Percentiles rank a stretch among this genome's conserved stretches.
These are phyloP conservation scores for Xestobium rufovillosum DNA, from an alignment of 2,888 invertebrate species.

Conservation along the genomic window DNA sequence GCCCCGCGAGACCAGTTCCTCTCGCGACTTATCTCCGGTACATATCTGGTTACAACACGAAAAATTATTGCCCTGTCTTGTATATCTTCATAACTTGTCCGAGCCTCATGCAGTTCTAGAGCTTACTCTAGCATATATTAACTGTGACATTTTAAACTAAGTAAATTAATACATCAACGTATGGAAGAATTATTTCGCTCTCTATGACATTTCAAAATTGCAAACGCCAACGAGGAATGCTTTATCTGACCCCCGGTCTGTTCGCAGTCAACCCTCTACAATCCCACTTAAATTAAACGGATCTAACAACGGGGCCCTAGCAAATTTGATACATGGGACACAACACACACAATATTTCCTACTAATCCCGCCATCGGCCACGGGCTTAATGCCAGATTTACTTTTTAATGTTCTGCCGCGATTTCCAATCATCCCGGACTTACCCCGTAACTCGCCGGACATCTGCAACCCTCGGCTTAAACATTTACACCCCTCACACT, in stretches of 20 bases:
- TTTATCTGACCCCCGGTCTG: conserved; percentile 6
- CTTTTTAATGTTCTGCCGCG: conserved; percentile 44
- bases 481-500: too few relatives aligned
- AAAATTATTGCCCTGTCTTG: conserved; percentile 19
- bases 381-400: conserved; percentile 41
- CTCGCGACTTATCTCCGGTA: conserved; percentile 31
- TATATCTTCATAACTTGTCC: conserved; percentile 1
- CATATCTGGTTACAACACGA: conserved; percentile 30
- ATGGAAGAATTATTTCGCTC: too few relatives aligned
- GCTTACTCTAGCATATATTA: neutral
- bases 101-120: conserved; percentile 1
- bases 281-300: conserved; percentile 39
- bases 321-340: conserved; percentile 31
- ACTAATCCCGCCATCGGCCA: conserved; percentile 42
- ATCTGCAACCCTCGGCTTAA: too few relatives aligned
- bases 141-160: neutral
- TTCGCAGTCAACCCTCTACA: conserved; percentile 25
- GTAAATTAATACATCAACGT: neutral
- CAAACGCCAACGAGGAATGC: too few relatives aligned
- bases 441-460: too few relatives aligned
- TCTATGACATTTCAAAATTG: too few relatives aligned
- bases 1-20: conserved; percentile 33
- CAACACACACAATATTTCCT: conserved; percentile 31
- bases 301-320: conserved; percentile 36
- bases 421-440: too few relatives aligned